A percentile compares a stretch with the other conserved stretches of the same genome.
These are phyloP conservation scores for Clarias magur DNA, from an alignment of 2,113 vertebrate genomes.

Conservation along the genomic window DNA sequence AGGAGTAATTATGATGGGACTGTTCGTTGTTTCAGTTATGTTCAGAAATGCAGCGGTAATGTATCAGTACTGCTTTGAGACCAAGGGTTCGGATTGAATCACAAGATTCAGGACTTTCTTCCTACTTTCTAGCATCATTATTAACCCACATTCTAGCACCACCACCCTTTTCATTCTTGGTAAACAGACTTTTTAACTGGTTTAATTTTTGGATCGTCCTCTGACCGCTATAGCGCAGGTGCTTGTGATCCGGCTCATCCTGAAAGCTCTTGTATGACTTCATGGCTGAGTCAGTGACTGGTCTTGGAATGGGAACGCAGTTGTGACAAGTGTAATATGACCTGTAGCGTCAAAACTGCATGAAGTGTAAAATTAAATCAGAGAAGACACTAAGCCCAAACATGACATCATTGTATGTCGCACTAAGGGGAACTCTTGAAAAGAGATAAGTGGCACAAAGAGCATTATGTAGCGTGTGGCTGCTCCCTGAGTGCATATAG, in stretches of 20 bases:
- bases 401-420: constrained; percentile 6
- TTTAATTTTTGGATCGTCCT: not conserved
- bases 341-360: constrained; percentile 16
- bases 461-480: constrained; percentile 34
- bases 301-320: not conserved
- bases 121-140: not conserved
- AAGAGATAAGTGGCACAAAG: not conserved
- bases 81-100: not conserved
- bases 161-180: not conserved
- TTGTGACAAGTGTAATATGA: constrained; percentile 6
- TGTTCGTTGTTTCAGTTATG: not conserved
- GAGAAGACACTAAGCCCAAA: not conserved
- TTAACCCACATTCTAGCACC: not conserved
- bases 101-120: not conserved
- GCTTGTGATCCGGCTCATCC: not conserved
- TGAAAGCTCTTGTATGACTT: constrained; percentile 22
- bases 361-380: not conserved
- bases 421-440: not conserved
- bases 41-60: not conserved
- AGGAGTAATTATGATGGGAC: not conserved
- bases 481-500: not conserved
- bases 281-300: not conserved
- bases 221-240: not conserved
- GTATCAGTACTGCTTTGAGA: not conserved
- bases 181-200: not conserved